Base-by-base conservation (phyloP, 2,113 vertebrate genomes). In the Pipra filicauda region DNA sequence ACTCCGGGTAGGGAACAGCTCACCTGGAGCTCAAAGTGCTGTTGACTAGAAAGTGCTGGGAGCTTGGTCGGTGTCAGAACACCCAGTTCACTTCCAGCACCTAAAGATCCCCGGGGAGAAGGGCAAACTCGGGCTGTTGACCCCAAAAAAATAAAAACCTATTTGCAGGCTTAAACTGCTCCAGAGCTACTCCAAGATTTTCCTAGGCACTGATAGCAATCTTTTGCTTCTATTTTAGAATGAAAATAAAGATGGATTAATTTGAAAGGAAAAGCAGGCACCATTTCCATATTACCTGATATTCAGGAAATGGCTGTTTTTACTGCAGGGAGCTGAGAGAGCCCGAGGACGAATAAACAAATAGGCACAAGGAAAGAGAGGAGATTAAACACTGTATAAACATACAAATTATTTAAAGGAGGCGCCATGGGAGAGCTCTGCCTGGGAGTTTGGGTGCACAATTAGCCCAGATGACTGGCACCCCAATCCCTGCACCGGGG, bases 191-290 rank as follows among this genome's bases (percentile, higher is more conserved):
- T 62, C 82, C 21, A 1, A 51, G 48, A 69, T 73, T 84, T 91
- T 72, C 83, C 59, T 11, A 65, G 31, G 6, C 78, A 35, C 57
- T 0, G n/a, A 95, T 49, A 92, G 61, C 61, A 26, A 94, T 89
- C 92, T 88, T 37, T 4, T 6, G 41, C 61, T 95, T 57, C 85
- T 67, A 17, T 84, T 93, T 92, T 51, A 7, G 81, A 65, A 95
- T 15, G 16, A 88, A 93, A 96, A 81, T 35, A 52, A 54, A 0
- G 4, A 37, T 1, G 66, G 43, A 58, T 73, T 65, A 10, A 96
- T 94, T 92, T 95, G 96, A 92, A 93, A 96, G 96, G 95, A 94
- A 96, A 96, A 97, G 86, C 83, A 84, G 91, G 33, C 73, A 12
- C 86, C 62, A 72, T 92, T 93, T 95, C 43, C 92, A 93, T 94